These are phyloP conservation scores for Streblospio benedicti DNA, from an alignment of 1,140 invertebrate species.

Conservation along the genomic window DNA sequence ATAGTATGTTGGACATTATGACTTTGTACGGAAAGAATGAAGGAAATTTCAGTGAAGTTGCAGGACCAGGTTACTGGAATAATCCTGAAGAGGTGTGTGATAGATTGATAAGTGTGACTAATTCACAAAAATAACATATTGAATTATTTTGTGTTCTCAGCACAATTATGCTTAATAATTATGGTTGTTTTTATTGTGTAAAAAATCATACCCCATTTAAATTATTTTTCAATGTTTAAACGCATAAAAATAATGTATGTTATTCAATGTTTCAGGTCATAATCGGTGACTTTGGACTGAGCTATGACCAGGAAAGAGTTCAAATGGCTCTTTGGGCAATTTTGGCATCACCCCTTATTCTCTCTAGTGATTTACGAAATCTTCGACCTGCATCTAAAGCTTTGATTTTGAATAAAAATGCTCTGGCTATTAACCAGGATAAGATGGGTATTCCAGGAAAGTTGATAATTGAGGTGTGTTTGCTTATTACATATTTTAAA, in stretches of 20 bases:
- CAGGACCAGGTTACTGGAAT: conserved; percentile 93
- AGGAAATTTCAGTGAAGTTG: conserved; percentile 76
- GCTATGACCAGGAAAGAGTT: conserved; percentile 86
- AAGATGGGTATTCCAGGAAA: conserved; percentile 74
- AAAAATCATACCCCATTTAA: no score
- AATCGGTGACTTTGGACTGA: conserved; percentile 91
- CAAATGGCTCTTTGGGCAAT: conserved; percentile 99
- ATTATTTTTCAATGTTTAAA: no score
- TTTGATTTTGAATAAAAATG: conserved; percentile 84
- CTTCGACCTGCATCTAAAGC: conserved; percentile 83
- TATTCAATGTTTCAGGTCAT: conserved; percentile 66
- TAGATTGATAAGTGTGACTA: conserved; percentile 41
- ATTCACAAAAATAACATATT: no score
- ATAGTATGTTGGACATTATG: conserved; percentile 80
- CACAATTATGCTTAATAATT: no score
- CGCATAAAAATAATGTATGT: no score
- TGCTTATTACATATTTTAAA: not conserved
- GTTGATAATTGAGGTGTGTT: conserved; percentile 64
- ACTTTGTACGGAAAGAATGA: conserved; percentile 91
- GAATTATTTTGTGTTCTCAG: no score
- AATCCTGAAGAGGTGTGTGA: conserved; percentile 95
- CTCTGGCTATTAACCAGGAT: conserved; percentile 94
- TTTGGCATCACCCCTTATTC: conserved; percentile 85
- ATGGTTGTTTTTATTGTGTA: no score
- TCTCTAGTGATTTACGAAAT: conserved; percentile 89